phyloP scores from a whole-genome alignment of 2,797 vertebrate genomes.

The Saxicola maurus region DNA sequence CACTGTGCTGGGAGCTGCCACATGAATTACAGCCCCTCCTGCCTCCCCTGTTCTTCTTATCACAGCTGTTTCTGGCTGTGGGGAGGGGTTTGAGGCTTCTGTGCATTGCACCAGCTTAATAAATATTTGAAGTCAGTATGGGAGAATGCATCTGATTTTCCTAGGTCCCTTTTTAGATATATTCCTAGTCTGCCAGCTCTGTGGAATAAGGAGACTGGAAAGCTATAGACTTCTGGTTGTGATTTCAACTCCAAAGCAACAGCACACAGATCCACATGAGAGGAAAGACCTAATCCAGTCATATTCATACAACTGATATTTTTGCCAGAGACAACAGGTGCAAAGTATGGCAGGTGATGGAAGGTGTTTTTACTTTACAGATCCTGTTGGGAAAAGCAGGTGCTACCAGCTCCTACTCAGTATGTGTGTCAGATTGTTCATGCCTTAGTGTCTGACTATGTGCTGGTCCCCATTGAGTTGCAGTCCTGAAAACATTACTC shows the following conservation, averaged over 20 bases:
- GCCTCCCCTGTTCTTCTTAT: neutral
- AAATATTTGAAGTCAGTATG: neutral
- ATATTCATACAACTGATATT: neutral
- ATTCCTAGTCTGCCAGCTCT: neutral
- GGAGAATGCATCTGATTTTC: neutral
- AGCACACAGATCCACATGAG: neutral
- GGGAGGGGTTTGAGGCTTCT: neutral
- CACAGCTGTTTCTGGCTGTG: neutral
- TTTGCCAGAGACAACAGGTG: neutral
- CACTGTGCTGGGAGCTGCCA: neutral
- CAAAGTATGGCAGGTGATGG: neutral
- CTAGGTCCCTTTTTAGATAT: neutral
- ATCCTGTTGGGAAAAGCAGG: neutral
- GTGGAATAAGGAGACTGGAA: neutral
- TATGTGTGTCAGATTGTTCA: neutral
- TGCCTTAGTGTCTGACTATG: rapidly evolving
- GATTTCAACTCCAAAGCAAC: rapidly evolving
- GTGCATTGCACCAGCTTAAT: neutral
- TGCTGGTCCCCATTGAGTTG: neutral
- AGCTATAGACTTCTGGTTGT: neutral
- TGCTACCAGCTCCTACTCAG: neutral
- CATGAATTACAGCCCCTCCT: neutral
- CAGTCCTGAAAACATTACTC: neutral
- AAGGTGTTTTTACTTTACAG: neutral
- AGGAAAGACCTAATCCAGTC: neutral